Base-by-base conservation (phyloP, 2,888 invertebrate genomes). In the Julus scandinavius region DNA sequence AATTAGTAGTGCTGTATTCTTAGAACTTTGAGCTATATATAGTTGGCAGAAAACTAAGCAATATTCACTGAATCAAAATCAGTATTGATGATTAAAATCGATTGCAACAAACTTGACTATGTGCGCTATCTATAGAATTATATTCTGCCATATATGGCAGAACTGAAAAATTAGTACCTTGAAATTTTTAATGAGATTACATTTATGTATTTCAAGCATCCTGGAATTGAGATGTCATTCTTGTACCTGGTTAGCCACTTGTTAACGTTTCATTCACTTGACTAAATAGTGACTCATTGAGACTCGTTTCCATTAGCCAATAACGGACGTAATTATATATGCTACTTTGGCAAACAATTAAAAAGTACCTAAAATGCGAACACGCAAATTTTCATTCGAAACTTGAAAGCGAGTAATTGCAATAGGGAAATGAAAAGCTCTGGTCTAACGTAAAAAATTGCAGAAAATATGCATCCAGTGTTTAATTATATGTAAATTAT, bases 401-500 rank as follows among this genome's bases (percentile, higher is more conserved):
- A n/a, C 63, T n/a, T n/a, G 63, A 5, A 63, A n/a, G 3, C n/a
- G n/a, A n/a, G 45, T 63, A n/a, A 63, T 63, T 80, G 9, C 80
- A 80, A 29, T 29, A 29, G 29, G 38, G 80, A 80, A 38, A 13
- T 38, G 38, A 13, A 72, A 72, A 17, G 72, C 72, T 29, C n/a
- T 11, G 13, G 80, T 38, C 80, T 80, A 11, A 80, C 13, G 38
- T 29, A 80, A 80, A 80, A 80, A 80, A 63, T 17, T 3, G 3
- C 17, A n/a, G 5, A n/a, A 63, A 63, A 2, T 38, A 13, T 38
- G 38, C 80, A 38, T 80, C 13, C 5, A 72, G 20, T 6, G 20
- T 17, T 17, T 80, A 80, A 80, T 38, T 38, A 38, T 15, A 80
- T 80, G 80, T 38, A 80, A 80, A 80, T 80, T 80, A 80, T 80